These are phyloP conservation scores for Hydrolagus affinis DNA, from an alignment of 2,113 vertebrate species.

Conservation along the genomic window DNA sequence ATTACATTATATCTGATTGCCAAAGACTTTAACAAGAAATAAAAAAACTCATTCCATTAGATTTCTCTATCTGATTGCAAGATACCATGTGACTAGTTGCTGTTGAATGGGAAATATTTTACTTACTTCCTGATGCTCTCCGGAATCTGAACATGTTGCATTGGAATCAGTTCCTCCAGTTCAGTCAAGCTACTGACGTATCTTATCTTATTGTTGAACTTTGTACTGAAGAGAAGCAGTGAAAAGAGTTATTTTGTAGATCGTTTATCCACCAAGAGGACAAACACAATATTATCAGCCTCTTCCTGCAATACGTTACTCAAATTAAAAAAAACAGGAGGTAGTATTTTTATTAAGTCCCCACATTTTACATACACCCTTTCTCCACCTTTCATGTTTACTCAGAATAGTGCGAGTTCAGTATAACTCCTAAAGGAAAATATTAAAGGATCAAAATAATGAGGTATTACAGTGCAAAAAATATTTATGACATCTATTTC, in stretches of 20 bases:
- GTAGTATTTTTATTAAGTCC: too few species aligned
- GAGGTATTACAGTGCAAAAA: too few species aligned
- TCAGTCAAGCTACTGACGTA: slow-evolving; percentile 80
- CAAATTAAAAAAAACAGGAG: not conserved
- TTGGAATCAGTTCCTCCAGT: slow-evolving; percentile 80
- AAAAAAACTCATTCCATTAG: not conserved
- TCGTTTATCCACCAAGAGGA: not conserved
- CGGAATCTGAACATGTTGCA: slow-evolving; percentile 88
- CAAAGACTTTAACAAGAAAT: not conserved
- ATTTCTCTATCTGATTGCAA: not conserved
- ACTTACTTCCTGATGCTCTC: slow-evolving; percentile 93
- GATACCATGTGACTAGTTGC: not conserved
- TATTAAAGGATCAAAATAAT: too few species aligned
- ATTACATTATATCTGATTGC: not conserved
- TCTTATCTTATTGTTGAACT: slow-evolving; percentile 96
- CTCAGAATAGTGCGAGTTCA: not conserved
- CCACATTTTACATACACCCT: not conserved
- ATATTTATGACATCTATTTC: too few species aligned
- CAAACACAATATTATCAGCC: slow-evolving; percentile 1
- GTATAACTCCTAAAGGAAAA: not conserved
- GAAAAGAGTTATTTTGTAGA: not conserved
- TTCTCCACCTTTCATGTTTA: not conserved
- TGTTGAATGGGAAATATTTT: slow-evolving; percentile 16
- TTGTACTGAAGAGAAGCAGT: slow-evolving; percentile 63
- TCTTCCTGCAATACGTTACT: not conserved